phyloP scores from a whole-genome alignment of 1,140 invertebrate genomes.

The Trichonephila clavipes region DNA sequence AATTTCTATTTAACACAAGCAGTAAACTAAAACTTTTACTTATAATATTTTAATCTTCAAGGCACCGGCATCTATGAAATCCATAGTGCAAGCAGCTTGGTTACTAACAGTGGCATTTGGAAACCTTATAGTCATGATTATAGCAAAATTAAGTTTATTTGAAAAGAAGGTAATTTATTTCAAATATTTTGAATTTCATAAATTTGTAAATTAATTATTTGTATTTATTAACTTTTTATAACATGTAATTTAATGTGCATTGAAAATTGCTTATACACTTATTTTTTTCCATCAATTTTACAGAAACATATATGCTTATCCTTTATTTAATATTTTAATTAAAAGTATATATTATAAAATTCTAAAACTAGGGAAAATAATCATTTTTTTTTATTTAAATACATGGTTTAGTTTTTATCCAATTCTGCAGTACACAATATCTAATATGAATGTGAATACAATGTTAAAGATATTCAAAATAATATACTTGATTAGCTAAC shows the following conservation, averaged over 20 bases:
- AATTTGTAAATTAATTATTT: not conserved
- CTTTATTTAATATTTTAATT: too few species aligned
- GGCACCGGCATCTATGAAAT: slow-evolving; percentile 95
- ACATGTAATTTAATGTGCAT: not conserved
- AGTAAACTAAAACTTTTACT: not conserved
- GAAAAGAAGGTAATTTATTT: slow-evolving; percentile 83
- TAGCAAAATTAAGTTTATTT: slow-evolving; percentile 87
- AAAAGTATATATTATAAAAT: too few species aligned
- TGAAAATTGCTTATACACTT: too few species aligned
- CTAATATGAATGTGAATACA: too few species aligned
- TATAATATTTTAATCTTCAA: slow-evolving; percentile 82
- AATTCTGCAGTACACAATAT: too few species aligned
- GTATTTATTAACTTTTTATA: not conserved
- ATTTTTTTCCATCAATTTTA: too few species aligned
- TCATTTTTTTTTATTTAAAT: too few species aligned
- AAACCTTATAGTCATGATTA: slow-evolving; percentile 93
- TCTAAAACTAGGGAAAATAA: too few species aligned
- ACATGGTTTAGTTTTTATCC: too few species aligned
- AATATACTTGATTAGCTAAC: too few species aligned
- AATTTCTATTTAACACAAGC: not conserved
- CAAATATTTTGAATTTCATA: not conserved
- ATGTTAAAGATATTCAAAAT: too few species aligned
- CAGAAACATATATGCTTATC: too few species aligned
- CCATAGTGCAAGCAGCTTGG: slow-evolving; percentile 94
- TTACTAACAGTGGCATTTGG: slow-evolving; percentile 94